A percentile compares a stretch with the other conserved stretches of the same genome.
These are phyloP conservation scores for Lates japonicus DNA, from an alignment of 2,797 vertebrate species.

Conservation along the genomic window DNA sequence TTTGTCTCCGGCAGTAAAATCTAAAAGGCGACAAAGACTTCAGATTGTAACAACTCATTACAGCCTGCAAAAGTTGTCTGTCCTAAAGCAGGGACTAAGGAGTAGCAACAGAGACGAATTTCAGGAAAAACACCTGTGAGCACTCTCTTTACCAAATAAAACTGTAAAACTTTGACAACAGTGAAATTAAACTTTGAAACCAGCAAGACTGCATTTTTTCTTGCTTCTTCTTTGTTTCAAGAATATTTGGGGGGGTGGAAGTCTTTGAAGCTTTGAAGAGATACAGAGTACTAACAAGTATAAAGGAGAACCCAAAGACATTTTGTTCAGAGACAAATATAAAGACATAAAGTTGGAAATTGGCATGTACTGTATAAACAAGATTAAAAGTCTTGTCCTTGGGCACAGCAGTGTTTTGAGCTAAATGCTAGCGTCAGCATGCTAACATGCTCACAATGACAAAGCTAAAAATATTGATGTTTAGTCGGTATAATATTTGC, in stretches of 20 bases:
- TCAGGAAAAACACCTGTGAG: conserved; percentile 1
- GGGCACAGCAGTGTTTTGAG: not conserved
- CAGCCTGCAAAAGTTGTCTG: not conserved
- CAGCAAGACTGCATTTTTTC: not conserved
- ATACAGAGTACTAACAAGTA: not conserved
- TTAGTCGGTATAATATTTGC: not conserved
- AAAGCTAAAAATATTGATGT: conserved; percentile 1
- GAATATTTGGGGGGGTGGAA: not conserved
- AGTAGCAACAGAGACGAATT: not conserved
- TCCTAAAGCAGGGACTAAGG: conserved; percentile 11
- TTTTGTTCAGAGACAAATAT: conserved; percentile 8
- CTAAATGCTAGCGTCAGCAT: not conserved
- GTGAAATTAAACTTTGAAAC: not conserved
- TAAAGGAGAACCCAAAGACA: conserved; percentile 13
- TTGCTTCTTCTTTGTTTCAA: not conserved
- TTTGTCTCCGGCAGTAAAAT: conserved; percentile 2
- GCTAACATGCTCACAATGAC: not conserved
- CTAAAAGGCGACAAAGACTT: conserved; percentile 11
- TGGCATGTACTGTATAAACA: not conserved
- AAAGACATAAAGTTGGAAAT: not conserved
- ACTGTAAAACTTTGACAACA: not conserved
- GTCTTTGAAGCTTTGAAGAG: not conserved
- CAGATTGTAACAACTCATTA: not conserved
- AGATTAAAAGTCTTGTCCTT: not conserved
- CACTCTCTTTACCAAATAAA: not conserved